Base-by-base conservation (phyloP, 1,140 invertebrate species). In the Pseudobourletiella spinata region DNA sequence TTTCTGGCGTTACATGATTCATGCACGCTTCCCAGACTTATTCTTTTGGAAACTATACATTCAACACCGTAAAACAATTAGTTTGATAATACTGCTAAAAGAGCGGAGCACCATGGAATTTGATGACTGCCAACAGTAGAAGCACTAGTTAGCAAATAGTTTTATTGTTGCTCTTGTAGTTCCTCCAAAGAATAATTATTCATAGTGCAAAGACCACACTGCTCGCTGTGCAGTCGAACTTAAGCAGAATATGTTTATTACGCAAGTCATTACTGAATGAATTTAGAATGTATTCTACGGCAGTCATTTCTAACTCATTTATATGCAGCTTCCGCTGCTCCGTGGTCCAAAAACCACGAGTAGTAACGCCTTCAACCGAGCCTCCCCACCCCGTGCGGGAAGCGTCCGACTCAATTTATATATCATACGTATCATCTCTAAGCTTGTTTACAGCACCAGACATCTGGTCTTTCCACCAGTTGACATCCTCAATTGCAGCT, bases 221-320 rank as follows among this genome's bases (percentile, higher is more conserved):
- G 1, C 51, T 52, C 2, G 35, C 52, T 2, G 51, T 39, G 32
- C 46, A 61, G 20, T 65, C 63, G 16, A 65, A 29, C 20, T 46
- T 39, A 4, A 55, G 22, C n/a, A 61, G 28, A 24, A 65, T 22
- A 15, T 20, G 28, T 1, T 8, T 48, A 28, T 61, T 60, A 43
- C 3, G 6, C 3, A 14, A 1, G 11, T 26, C 24, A 0, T 1
- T 61, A 0, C 18, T 20, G 29, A 65, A 61, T 4, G 44, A 42
- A 18, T 18, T 24, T 22, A 65, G 35, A 48, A 30, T 43, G 22
- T 57, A 30, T 55, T 26, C 52, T 1, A 61, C 20, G 1, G 63
- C 63, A 44, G 51, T 50, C 16, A 65, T 14, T 61, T 65, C 63
- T 29, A 61, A 57, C 3, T 25, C 52, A 52, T 65, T 65, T 14